These are phyloP conservation scores for Psilanteris sp. DNA, from an alignment of 1,140 invertebrate species.

Conservation along the genomic window DNA sequence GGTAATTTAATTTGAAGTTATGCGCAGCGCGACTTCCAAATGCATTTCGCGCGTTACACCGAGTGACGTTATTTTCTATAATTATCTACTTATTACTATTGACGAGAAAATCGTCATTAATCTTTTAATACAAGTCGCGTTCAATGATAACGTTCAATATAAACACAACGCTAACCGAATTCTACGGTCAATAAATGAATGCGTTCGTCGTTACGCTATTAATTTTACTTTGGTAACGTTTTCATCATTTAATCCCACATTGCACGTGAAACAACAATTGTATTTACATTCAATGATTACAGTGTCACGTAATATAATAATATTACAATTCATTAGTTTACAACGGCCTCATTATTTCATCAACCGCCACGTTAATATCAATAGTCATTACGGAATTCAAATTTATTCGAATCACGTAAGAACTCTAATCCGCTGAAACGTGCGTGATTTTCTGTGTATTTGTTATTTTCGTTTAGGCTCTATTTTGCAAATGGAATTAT, in stretches of 20 bases:
- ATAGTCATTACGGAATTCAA: not conserved
- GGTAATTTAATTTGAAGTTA: no score
- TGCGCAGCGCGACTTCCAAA: no score
- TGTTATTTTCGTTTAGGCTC: no score
- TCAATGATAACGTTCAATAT: slow-evolving; percentile 32
- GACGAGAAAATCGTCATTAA: slow-evolving; percentile 37
- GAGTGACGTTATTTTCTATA: slow-evolving; percentile 21
- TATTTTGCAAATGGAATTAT: no score
- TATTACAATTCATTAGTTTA: slow-evolving; percentile 24
- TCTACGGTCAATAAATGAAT: slow-evolving; percentile 43
- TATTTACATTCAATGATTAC: slow-evolving; percentile 16
- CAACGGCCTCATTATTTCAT: not conserved
- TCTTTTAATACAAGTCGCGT: slow-evolving; percentile 43
- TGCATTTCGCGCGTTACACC: slow-evolving; percentile 3
- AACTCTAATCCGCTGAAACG: no score
- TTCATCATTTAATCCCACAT: slow-evolving; percentile 24
- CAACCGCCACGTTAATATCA: no score
- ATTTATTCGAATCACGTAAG: no score
- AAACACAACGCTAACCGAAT: slow-evolving; percentile 27
- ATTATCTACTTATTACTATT: slow-evolving; percentile 40
- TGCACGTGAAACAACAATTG: slow-evolving; percentile 7
- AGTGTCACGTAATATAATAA: slow-evolving; percentile 10
- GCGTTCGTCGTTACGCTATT: slow-evolving; percentile 24
- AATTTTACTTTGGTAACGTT: slow-evolving; percentile 20
- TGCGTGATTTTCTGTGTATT: no score